Conservation (phyloP, 2,888 invertebrate genomes). For the Meganola albula region DNA sequence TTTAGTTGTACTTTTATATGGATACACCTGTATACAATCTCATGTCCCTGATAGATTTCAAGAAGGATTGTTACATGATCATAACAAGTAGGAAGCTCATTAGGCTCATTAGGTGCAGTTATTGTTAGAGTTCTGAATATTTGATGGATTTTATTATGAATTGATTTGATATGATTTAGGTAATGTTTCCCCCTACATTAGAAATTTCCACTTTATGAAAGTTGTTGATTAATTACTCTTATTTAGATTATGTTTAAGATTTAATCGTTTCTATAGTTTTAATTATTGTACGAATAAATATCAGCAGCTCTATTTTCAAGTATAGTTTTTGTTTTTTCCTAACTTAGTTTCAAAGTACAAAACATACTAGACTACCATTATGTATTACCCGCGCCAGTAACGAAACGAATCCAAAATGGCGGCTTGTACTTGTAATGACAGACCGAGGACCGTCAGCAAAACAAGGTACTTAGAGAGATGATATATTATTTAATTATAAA, state of each 20-base stretch:
- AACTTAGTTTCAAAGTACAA: conserved; percentile 74
- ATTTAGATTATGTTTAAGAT: conserved; percentile 52
- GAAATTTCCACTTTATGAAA: conserved; percentile 42
- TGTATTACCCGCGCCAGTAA: too few relatives aligned
- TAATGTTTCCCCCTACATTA: conserved; percentile 37
- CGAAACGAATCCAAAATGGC: too few relatives aligned
- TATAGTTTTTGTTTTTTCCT: conserved; percentile 39
- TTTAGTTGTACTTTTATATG: conserved; percentile 72
- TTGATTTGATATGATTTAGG: conserved; percentile 33
- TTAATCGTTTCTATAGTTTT: conserved; percentile 57
- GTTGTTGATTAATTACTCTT: conserved; percentile 58
- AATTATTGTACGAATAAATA: conserved; percentile 57
- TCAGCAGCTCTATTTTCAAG: conserved; percentile 57
- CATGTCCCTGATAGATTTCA: conserved; percentile 37
- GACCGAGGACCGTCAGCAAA: too few relatives aligned
- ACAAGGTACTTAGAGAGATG: too few relatives aligned
- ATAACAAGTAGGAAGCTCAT: conserved; percentile 24
- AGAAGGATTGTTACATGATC: conserved; percentile 32
- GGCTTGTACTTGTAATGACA: too few relatives aligned
- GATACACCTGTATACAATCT: conserved; percentile 74
- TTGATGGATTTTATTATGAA: conserved; percentile 43
- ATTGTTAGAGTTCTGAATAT: conserved; percentile 30
- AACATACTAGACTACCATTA: conserved; percentile 59
- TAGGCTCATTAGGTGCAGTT: conserved; percentile 27
- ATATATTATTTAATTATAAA: too few relatives aligned